Percentiles rank a stretch among this genome's conserved stretches.
Evolutionary conservation across 2,797 vertebrate genomes (phyloP).

Genomic region (Cirrhinus molitorella): DNA sequence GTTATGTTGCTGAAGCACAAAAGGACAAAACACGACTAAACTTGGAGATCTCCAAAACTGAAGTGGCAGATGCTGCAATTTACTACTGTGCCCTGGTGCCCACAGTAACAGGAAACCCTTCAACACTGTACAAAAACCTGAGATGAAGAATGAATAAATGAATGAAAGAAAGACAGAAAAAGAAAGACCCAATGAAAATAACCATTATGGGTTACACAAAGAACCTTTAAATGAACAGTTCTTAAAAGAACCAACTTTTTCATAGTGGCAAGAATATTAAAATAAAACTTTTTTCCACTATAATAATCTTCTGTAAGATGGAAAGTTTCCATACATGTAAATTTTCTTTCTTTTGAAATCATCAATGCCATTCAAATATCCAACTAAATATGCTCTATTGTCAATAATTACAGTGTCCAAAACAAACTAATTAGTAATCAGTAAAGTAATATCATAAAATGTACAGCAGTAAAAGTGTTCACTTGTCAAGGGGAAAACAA

Average conservation of each 20-base stretch:
- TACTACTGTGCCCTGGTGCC: not conserved
- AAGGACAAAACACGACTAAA: slow-evolving; percentile 1
- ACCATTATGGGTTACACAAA: no score
- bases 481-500: not conserved
- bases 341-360: no score
- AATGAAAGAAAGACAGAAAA: no score
- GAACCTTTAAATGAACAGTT: no score
- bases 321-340: no score
- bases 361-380: not conserved
- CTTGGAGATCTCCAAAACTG: slow-evolving; percentile 50
- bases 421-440: not conserved
- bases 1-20: not conserved
- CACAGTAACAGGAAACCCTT: slow-evolving; percentile 48
- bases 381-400: not conserved
- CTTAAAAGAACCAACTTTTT: no score
- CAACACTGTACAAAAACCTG: slow-evolving; percentile 35
- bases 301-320: no score
- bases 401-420: not conserved
- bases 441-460: not conserved
- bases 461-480: not conserved
- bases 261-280: no score
- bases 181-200: no score
- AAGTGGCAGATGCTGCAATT: slow-evolving; percentile 43
- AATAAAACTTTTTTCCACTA: no score
- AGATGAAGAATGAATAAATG: not conserved